These are phyloP conservation scores for Pluvialis apricaria DNA, from an alignment of 2,113 vertebrate species.

Conservation along the genomic window DNA sequence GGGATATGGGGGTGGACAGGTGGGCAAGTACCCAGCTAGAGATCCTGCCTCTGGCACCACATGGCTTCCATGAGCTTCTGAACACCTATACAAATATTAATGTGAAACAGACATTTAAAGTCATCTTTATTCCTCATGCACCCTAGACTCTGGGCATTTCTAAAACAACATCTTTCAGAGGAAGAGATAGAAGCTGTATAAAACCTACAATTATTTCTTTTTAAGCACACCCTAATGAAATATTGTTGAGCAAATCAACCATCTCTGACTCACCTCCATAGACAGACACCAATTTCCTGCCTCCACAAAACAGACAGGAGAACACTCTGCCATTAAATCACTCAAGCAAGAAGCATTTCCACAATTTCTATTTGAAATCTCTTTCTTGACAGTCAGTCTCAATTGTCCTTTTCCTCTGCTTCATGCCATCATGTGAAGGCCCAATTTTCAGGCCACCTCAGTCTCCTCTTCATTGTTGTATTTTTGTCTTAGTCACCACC, in stretches of 20 bases:
- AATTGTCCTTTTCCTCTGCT: neutral
- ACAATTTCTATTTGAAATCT: neutral
- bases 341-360: neutral
- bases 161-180: neutral
- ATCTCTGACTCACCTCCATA: neutral
- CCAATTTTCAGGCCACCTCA: neutral
- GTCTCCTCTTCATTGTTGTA: neutral
- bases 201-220: neutral
- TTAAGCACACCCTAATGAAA: neutral
- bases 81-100: neutral
- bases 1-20: fast-evolving
- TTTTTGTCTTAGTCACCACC: neutral
- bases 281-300: neutral
- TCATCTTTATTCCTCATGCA: neutral
- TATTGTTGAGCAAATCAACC: neutral
- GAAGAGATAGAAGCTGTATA: neutral
- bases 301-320: neutral
- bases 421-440: neutral
- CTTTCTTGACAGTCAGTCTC: neutral
- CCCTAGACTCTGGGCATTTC: neutral
- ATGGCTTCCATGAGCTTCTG: neutral
- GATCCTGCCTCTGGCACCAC: neutral
- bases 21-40: neutral
- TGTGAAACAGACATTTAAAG: neutral
- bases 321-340: neutral